Conservation (phyloP, 2,888 invertebrate genomes). For the Carabus problematicus region DNA sequence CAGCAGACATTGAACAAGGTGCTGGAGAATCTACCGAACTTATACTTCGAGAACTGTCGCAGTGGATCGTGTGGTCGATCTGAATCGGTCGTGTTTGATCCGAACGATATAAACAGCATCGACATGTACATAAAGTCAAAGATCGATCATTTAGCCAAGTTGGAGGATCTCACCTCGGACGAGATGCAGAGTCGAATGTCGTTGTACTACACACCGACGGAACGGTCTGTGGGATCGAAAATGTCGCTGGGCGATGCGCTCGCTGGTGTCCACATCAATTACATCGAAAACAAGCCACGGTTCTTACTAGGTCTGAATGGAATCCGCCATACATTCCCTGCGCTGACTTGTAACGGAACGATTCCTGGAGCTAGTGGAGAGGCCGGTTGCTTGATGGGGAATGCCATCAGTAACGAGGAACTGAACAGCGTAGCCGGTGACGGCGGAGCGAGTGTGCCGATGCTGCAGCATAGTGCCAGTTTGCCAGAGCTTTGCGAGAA, state of each 20-base stretch:
- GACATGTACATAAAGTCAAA: conserved; percentile 75
- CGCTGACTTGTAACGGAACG: neutral
- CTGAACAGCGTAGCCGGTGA: conserved; percentile 49
- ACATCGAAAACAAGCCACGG: conserved; percentile 62
- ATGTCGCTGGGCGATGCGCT: conserved; percentile 58
- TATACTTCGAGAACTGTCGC: conserved; percentile 93
- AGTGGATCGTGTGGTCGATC: conserved; percentile 80
- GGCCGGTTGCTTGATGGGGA: conserved; percentile 45
- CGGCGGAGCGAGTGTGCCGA: conserved; percentile 61
- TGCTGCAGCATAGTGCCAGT: conserved; percentile 61
- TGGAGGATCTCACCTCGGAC: conserved; percentile 61
- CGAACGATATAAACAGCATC: conserved; percentile 67
- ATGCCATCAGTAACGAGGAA: conserved; percentile 43
- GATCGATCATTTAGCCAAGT: conserved; percentile 67
- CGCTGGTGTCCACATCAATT: conserved; percentile 72
- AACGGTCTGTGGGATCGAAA: conserved; percentile 66
- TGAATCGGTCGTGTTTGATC: conserved; percentile 77
- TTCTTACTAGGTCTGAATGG: conserved; percentile 44
- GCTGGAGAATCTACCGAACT: conserved; percentile 87
- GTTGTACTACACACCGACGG: conserved; percentile 84
- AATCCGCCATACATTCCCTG: too few relatives aligned
- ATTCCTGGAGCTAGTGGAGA: neutral
- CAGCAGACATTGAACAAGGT: conserved; percentile 95
- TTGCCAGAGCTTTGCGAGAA: conserved; percentile 59
- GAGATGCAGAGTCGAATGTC: conserved; percentile 73